These are phyloP conservation scores for Drosophila paulistorum DNA, from an alignment of 1,140 invertebrate species.

Conservation along the genomic window DNA sequence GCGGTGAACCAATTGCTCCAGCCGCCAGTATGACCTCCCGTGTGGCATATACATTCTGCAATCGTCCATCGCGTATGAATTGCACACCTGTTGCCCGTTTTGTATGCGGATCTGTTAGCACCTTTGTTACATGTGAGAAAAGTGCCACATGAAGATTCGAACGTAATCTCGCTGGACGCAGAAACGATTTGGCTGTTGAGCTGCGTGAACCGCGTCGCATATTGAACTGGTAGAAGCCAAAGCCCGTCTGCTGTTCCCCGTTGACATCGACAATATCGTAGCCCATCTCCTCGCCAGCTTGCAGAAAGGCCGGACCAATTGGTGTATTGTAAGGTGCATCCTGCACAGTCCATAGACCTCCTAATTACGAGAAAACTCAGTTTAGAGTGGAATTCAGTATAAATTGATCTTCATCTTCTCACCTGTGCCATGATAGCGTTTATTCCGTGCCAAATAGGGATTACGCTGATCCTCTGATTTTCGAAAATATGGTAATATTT, in stretches of 20 bases:
- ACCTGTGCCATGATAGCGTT: slow-evolving; percentile 88
- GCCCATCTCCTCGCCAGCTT: slow-evolving; percentile 95
- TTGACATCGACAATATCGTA: slow-evolving; percentile 92
- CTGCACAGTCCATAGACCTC: slow-evolving; percentile 91
- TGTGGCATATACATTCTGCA: slow-evolving; percentile 87
- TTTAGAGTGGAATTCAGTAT: too few species aligned
- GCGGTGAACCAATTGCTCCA: slow-evolving; percentile 90
- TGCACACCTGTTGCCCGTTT: slow-evolving; percentile 91
- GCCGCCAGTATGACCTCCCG: slow-evolving; percentile 92
- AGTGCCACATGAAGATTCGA: slow-evolving; percentile 90
- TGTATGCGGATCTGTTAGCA: slow-evolving; percentile 88
- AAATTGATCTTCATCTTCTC: not conserved
- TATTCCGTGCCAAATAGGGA: slow-evolving; percentile 90
- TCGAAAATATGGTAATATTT: slow-evolving; percentile 93
- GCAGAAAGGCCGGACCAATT: slow-evolving; percentile 90
- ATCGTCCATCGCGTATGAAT: slow-evolving; percentile 88
- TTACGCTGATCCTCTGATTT: slow-evolving; percentile 93
- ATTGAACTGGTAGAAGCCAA: slow-evolving; percentile 91
- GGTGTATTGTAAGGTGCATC: slow-evolving; percentile 92
- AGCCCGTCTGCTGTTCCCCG: slow-evolving; percentile 91
- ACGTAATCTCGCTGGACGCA: slow-evolving; percentile 89
- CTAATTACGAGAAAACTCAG: slow-evolving; percentile 75
- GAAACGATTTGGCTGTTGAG: slow-evolving; percentile 91
- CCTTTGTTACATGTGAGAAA: slow-evolving; percentile 89
- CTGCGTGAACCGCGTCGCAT: slow-evolving; percentile 91